Conservation (phyloP, 2,113 vertebrate species). For the Pseudorasbora parva region DNA sequence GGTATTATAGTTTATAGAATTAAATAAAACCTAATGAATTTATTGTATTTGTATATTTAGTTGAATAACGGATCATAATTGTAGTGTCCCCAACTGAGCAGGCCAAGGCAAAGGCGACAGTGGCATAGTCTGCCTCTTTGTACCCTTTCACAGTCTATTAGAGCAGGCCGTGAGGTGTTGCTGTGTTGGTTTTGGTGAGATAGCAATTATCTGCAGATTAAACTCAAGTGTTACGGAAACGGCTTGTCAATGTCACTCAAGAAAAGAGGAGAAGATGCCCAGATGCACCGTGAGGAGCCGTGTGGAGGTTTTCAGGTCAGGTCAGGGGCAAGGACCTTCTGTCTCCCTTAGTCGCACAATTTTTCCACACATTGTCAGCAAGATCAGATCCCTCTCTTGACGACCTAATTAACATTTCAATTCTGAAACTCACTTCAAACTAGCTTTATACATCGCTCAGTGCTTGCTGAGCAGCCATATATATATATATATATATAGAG, state of each 20-base stretch:
- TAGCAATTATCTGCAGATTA: slow-evolving; percentile 81
- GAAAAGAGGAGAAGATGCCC: slow-evolving; percentile 59
- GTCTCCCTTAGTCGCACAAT: slow-evolving; percentile 70
- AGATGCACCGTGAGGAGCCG: slow-evolving; percentile 68
- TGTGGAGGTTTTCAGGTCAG: slow-evolving; percentile 76
- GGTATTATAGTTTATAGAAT: too few species aligned
- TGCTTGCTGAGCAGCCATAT: neutral
- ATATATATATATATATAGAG: too few species aligned
- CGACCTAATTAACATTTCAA: slow-evolving; percentile 11
- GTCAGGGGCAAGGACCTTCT: slow-evolving; percentile 70
- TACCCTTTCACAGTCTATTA: slow-evolving; percentile 55
- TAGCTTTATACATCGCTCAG: neutral
- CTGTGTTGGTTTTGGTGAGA: slow-evolving; percentile 73
- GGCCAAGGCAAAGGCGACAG: too few species aligned
- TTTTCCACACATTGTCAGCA: slow-evolving; percentile 64
- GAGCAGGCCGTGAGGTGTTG: slow-evolving; percentile 63
- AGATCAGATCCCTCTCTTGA: slow-evolving; percentile 2
- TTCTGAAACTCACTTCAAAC: neutral
- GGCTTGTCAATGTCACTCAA: slow-evolving; percentile 78
- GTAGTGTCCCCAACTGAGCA: too few species aligned
- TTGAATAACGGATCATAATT: too few species aligned
- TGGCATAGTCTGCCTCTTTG: slow-evolving; percentile 27
- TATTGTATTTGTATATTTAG: too few species aligned
- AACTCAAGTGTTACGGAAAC: slow-evolving; percentile 75
- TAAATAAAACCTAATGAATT: too few species aligned